Percentiles rank a stretch among this genome's conserved stretches.
phyloP scores from a whole-genome alignment of 2,797 vertebrate genomes.

The Alfaro cultratus region DNA sequence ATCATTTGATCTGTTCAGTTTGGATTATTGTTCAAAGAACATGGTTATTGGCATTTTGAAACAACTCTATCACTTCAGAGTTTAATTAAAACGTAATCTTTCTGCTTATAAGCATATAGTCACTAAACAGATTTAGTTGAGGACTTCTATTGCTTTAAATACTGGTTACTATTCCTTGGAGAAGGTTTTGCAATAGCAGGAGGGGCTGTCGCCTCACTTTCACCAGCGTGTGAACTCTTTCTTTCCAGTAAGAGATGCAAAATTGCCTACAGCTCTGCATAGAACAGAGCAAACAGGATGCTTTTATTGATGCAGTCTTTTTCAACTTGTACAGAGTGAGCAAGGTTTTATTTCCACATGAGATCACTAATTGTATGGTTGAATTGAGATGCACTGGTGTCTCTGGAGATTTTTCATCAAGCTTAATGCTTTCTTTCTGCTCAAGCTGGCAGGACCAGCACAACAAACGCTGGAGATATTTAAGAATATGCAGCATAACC shows the following conservation, averaged over 20 bases:
- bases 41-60: neutral
- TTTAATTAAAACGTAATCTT: neutral
- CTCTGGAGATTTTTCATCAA: slow-evolving; percentile 24
- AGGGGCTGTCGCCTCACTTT: slow-evolving; percentile 29
- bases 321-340: slow-evolving; percentile 20
- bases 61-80: neutral
- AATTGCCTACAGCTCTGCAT: slow-evolving; percentile 41
- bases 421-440: slow-evolving; percentile 15
- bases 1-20: neutral
- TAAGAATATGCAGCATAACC: neutral
- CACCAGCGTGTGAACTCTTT: slow-evolving; percentile 51
- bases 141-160: neutral
- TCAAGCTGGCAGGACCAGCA: slow-evolving; percentile 14
- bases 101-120: slow-evolving; percentile 3
- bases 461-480: neutral
- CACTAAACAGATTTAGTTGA: slow-evolving; percentile 7
- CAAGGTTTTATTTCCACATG: slow-evolving; percentile 19
- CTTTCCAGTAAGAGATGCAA: slow-evolving; percentile 41
- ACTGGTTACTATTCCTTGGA: slow-evolving; percentile 23
- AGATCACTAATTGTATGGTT: slow-evolving; percentile 26
- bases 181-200: slow-evolving; percentile 10
- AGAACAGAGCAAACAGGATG: slow-evolving; percentile 46
- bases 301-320: slow-evolving; percentile 31
- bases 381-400: slow-evolving; percentile 3
- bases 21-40: neutral